A percentile compares a stretch with the other conserved stretches of the same genome.
Conservation (phyloP, 2,113 vertebrate genomes). For the Mus spicilegus region DNA sequence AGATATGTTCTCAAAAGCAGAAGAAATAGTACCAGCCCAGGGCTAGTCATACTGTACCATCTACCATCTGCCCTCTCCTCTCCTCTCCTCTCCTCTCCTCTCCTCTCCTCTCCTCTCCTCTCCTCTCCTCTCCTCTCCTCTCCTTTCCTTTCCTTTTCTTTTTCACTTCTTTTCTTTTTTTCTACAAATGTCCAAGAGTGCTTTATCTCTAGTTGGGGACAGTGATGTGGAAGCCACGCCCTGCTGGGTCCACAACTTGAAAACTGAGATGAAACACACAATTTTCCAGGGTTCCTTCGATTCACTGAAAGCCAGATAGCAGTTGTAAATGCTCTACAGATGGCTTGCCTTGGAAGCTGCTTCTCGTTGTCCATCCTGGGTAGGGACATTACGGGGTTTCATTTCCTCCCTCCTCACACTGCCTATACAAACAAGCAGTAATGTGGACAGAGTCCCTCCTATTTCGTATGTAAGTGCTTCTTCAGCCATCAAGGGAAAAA, state of each 20-base stretch:
- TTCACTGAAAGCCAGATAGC: conserved; percentile 56
- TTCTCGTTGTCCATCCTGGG: not conserved
- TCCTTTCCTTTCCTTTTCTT: too few relatives aligned
- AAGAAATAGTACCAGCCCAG: conserved; percentile 76
- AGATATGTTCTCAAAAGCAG: conserved; percentile 80
- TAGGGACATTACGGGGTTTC: not conserved
- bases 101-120: too few relatives aligned
- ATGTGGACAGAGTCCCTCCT: not conserved
- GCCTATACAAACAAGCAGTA: conserved; percentile 6
- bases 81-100: not conserved
- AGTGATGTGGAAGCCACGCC: conserved; percentile 48
- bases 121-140: too few relatives aligned
- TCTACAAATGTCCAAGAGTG: conserved; percentile 86
- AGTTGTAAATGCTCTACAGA: not conserved
- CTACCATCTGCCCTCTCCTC: conserved; percentile 18
- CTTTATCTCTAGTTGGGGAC: conserved; percentile 82
- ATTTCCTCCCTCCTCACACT: not conserved
- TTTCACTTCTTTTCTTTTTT: not conserved
- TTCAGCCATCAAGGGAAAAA: not conserved
- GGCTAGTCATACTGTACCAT: conserved; percentile 76
- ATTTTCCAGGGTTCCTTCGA: conserved; percentile 55
- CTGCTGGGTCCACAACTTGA: conserved; percentile 64
- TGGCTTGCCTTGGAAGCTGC: not conserved
- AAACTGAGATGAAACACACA: conserved; percentile 65
- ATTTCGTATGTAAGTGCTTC: not conserved